Percentiles rank a stretch among this genome's conserved stretches.
Conservation (phyloP, 2,888 invertebrate species). For the Hirtodrosophila trivittata region DNA sequence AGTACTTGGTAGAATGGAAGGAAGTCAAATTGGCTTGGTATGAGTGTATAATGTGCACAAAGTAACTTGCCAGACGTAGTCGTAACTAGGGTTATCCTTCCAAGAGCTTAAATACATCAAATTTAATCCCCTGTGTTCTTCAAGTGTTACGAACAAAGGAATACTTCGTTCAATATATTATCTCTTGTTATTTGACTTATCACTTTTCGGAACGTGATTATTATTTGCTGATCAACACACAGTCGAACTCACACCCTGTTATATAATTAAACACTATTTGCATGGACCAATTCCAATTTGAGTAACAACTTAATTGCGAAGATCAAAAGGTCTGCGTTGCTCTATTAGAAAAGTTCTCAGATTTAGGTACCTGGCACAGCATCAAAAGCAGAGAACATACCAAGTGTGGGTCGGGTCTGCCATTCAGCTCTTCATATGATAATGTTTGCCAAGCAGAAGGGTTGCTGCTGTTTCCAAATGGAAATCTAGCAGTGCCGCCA, state of each 20-base stretch:
- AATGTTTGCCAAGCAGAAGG: slow-evolving; percentile 38
- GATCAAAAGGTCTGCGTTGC: slow-evolving; percentile 37
- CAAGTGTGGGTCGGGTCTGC: not conserved
- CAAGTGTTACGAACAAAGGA: no score
- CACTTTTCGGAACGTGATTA: no score
- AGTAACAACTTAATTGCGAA: slow-evolving; percentile 19
- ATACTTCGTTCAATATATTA: no score
- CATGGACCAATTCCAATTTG: not conserved
- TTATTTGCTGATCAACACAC: slow-evolving; percentile 24
- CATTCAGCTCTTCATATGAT: slow-evolving; percentile 8
- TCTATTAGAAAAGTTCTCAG: slow-evolving; percentile 20
- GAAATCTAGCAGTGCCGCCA: no score
- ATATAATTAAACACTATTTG: slow-evolving; percentile 21
- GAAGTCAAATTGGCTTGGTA: slow-evolving; percentile 6
- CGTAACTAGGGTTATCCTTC: no score
- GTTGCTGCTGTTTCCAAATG: slow-evolving; percentile 11
- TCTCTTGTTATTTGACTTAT: no score
- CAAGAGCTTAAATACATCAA: no score
- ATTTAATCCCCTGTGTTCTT: no score
- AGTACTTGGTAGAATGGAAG: slow-evolving; percentile 1
- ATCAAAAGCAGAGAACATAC: slow-evolving; percentile 6
- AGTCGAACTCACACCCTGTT: not conserved
- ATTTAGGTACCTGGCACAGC: slow-evolving; percentile 12
- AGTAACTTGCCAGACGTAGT: not conserved
- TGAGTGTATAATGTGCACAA: slow-evolving; percentile 7